Evolutionary conservation across 2,113 vertebrate genomes (phyloP).

Genomic region (Herpetotheres cachinnans): DNA sequence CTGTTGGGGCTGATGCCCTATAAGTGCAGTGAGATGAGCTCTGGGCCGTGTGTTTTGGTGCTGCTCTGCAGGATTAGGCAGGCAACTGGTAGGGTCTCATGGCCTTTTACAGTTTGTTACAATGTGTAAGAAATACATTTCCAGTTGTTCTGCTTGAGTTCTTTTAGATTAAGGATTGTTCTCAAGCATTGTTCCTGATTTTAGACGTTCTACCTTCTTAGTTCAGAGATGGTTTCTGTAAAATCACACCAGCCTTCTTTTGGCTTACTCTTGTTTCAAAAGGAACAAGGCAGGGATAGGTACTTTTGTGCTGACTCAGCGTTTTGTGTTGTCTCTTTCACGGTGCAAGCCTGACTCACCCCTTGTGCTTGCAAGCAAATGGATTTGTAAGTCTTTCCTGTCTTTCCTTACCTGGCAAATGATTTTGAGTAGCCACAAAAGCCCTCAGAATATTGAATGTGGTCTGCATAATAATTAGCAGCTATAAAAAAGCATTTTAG

Average conservation of each 20-base stretch:
- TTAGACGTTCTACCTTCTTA: neutral
- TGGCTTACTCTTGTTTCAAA: neutral
- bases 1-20: neutral
- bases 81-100: neutral
- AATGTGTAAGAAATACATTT: neutral
- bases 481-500: neutral
- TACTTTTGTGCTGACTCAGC: neutral
- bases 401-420: neutral
- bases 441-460: neutral
- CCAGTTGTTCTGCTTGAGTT: neutral
- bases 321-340: neutral
- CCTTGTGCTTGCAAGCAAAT: neutral
- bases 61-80: neutral
- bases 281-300: neutral
- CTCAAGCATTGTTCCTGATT: neutral
- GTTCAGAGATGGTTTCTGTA: neutral
- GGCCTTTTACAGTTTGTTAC: neutral
- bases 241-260: neutral
- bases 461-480: neutral
- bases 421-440: neutral
- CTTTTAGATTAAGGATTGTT: neutral
- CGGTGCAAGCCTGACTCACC: neutral
- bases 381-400: neutral
- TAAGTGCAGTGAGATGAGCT: fast-evolving
- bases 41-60: fast-evolving